These are phyloP conservation scores for Hypena proboscidalis DNA, from an alignment of 2,888 invertebrate genomes.

Conservation along the genomic window DNA sequence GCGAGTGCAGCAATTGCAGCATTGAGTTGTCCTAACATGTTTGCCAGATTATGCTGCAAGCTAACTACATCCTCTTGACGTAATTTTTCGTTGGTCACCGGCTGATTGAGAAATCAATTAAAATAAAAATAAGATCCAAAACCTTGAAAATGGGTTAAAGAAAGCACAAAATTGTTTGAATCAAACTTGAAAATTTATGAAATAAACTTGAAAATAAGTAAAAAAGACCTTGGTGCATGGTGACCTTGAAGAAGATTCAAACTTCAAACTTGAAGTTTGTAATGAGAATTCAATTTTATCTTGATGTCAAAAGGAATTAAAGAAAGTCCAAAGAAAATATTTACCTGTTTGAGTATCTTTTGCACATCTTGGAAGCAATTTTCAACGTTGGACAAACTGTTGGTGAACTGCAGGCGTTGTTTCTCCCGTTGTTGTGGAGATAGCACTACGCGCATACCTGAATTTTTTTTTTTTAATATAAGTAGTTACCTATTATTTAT, in stretches of 20 bases:
- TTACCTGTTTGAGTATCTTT: conserved; percentile 27
- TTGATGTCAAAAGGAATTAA: too few relatives aligned
- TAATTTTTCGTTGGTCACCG: conserved; percentile 20
- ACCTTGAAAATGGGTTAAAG: too few relatives aligned
- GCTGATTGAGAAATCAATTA: conserved; percentile 11
- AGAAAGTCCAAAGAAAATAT: background rate
- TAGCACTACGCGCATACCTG: background rate
- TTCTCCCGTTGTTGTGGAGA: conserved; percentile 9
- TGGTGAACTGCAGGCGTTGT: conserved; percentile 27
- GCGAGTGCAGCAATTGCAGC: conserved; percentile 48
- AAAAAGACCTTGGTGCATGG: too few relatives aligned
- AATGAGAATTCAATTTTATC: too few relatives aligned
- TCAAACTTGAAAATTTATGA: too few relatives aligned
- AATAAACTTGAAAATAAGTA: too few relatives aligned
- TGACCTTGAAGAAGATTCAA: too few relatives aligned
- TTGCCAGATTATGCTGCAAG: conserved; percentile 27
- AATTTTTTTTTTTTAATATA: background rate
- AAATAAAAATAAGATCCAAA: too few relatives aligned
- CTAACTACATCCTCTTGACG: conserved; percentile 20
- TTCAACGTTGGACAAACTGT: conserved; percentile 17
- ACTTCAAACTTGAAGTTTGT: too few relatives aligned
- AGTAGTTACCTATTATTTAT: background rate
- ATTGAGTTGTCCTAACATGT: conserved; percentile 42
- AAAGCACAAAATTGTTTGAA: too few relatives aligned
- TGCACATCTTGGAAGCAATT: conserved; percentile 21